A percentile compares a stretch with the other conserved stretches of the same genome.
Conservation (phyloP, 2,888 invertebrate species). For the Ornithoptera priamus region DNA sequence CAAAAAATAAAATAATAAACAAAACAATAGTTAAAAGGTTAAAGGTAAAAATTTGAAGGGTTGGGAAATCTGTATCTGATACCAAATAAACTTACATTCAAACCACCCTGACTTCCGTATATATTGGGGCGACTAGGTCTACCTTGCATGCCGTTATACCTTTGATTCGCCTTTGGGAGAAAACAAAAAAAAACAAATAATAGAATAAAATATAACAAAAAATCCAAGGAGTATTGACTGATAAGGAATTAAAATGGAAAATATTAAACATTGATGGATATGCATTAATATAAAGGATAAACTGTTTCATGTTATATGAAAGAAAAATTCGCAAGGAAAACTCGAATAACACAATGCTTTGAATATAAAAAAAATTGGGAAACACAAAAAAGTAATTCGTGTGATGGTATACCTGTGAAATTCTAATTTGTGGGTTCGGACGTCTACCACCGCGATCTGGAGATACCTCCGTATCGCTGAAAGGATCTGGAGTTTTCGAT, state of each 20-base stretch:
- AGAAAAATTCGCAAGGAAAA: not conserved
- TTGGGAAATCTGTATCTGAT: not conserved
- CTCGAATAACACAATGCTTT: not conserved
- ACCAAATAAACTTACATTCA: slow-evolving; percentile 62
- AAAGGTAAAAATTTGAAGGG: not conserved
- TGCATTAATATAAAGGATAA: not conserved
- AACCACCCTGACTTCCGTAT: slow-evolving; percentile 64
- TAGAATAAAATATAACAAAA: slow-evolving; percentile 30
- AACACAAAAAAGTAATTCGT: slow-evolving; percentile 24
- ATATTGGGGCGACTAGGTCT: slow-evolving; percentile 62
- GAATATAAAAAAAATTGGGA: slow-evolving; percentile 35
- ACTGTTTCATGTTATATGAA: not conserved
- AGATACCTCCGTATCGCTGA: slow-evolving; percentile 70
- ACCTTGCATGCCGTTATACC: slow-evolving; percentile 60
- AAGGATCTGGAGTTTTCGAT: slow-evolving; percentile 85
- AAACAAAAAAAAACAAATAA: slow-evolving; percentile 34
- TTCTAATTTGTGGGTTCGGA: slow-evolving; percentile 73
- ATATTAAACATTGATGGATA: not conserved
- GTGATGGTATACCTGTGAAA: slow-evolving; percentile 68
- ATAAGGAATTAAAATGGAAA: not conserved
- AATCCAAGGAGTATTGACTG: slow-evolving; percentile 14
- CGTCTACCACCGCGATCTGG: slow-evolving; percentile 61
- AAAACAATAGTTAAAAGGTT: not conserved
- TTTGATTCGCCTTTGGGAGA: slow-evolving; percentile 67
- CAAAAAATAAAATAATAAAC: not conserved